These are phyloP conservation scores for Aleiodes sp. DNA, from an alignment of 1,140 invertebrate genomes.

Conservation along the genomic window DNA sequence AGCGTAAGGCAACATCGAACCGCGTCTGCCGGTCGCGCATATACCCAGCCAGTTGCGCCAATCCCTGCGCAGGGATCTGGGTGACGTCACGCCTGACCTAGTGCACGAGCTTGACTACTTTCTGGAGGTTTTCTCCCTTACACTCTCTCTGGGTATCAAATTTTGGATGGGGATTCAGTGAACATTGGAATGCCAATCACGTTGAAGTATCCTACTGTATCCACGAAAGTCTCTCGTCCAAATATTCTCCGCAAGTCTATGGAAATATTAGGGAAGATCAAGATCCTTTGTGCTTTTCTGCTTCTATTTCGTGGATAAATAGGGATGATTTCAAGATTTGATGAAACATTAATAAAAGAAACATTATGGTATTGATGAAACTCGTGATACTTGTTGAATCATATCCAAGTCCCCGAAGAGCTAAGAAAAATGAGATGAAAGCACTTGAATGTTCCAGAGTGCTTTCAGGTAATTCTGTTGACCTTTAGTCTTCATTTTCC, in stretches of 20 bases:
- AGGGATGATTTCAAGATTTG: no score
- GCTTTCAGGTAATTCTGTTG: no score
- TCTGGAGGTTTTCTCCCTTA: background rate
- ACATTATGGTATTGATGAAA: no score
- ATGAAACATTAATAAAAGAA: no score
- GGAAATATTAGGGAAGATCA: background rate
- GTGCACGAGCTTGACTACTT: slow-evolving; percentile 10
- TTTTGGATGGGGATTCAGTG: background rate
- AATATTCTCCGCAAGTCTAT: background rate
- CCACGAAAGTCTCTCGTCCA: background rate
- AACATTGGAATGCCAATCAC: background rate
- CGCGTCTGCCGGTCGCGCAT: slow-evolving; percentile 2
- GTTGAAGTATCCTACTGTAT: background rate
- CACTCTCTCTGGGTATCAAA: background rate
- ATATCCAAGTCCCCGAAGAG: no score
- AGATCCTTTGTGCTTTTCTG: background rate
- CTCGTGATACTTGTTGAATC: no score
- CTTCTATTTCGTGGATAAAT: no score
- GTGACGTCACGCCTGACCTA: slow-evolving; percentile 23
- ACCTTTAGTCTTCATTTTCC: no score
- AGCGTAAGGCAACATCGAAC: slow-evolving; percentile 20
- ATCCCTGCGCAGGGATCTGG: background rate
- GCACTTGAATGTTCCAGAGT: no score
- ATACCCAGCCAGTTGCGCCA: background rate
- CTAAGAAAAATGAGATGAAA: no score